Evolutionary conservation across 2,888 invertebrate genomes (phyloP).

Genomic region (Meiosimyza decipiens): DNA sequence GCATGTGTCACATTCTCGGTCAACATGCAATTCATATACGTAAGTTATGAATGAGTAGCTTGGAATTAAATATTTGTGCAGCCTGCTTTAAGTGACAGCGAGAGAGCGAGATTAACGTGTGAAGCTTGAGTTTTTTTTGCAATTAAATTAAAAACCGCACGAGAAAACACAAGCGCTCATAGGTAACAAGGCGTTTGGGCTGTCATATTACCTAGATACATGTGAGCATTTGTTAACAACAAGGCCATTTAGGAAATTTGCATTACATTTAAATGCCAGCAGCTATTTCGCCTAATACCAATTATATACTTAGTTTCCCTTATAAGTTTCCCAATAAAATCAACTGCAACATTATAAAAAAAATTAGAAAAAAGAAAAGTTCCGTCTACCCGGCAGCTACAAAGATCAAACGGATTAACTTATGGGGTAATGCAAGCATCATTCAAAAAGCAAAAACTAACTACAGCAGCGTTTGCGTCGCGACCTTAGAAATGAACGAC

Average conservation of each 20-base stretch:
- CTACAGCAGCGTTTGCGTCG: too few species aligned
- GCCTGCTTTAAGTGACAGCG: not conserved
- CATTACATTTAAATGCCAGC: not conserved
- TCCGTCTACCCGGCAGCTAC: not conserved
- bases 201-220: not conserved
- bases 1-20: conserved; percentile 51
- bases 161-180: not conserved
- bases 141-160: conserved; percentile 10
- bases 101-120: too few species aligned
- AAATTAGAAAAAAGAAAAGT: not conserved
- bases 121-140: too few species aligned
- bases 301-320: not conserved
- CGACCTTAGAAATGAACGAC: not conserved
- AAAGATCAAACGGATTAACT: conserved; percentile 33
- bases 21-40: conserved; percentile 35
- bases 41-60: conserved; percentile 41
- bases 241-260: not conserved
- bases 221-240: not conserved
- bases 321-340: conserved; percentile 9
- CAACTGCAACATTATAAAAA: not conserved
- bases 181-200: not conserved
- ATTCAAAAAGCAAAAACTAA: not conserved
- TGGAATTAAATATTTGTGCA: conserved; percentile 42
- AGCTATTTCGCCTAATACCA: not conserved
- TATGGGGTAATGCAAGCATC: conserved; percentile 2